phyloP scores from a whole-genome alignment of 2,797 vertebrate genomes.

The Siniperca scherzeri region DNA sequence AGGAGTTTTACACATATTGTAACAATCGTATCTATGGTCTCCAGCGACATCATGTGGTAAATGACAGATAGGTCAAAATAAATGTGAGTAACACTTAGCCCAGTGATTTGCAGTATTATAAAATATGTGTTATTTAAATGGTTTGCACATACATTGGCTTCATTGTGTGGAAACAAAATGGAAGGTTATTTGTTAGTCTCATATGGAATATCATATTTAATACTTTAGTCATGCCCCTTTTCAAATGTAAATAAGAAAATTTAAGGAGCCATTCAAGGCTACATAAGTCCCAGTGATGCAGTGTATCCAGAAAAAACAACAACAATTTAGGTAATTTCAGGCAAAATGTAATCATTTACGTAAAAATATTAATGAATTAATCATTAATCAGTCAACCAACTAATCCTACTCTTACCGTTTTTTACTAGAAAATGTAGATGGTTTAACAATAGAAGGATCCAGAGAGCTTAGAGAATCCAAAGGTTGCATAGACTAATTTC shows the following conservation, averaged over 20 bases:
- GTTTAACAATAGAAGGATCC: accelerated
- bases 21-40: constrained; percentile 67
- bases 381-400: neutral
- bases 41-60: constrained; percentile 77
- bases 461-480: neutral
- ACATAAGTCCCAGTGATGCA: neutral
- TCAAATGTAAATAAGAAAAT: neutral
- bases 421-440: too few relatives aligned
- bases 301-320: too few relatives aligned
- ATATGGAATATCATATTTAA: neutral
- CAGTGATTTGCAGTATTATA: neutral
- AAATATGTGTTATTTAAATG: neutral
- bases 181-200: neutral
- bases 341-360: neutral
- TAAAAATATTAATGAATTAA: neutral
- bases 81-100: neutral
- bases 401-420: accelerated
- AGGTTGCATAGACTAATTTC: neutral
- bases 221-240: accelerated
- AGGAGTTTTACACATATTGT: constrained; percentile 41
- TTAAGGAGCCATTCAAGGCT: neutral
- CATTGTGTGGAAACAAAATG: neutral
- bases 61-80: accelerated
- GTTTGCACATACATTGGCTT: neutral
- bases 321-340: neutral